These are phyloP conservation scores for Ceratina calcarata DNA, from an alignment of 1,140 invertebrate species.

Conservation along the genomic window DNA sequence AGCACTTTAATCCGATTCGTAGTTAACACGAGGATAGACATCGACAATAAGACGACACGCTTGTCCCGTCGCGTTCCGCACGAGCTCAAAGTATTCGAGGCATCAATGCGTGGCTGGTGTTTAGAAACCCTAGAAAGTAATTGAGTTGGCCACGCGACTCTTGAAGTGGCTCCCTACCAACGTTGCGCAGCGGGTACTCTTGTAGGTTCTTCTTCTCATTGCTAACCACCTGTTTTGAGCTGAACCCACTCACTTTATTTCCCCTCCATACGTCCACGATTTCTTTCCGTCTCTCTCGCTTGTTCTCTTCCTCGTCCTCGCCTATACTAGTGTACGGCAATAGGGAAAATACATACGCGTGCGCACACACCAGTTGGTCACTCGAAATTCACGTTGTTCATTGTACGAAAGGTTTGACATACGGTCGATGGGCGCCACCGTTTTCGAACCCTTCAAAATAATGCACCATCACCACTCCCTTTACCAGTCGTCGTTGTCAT, in stretches of 20 bases:
- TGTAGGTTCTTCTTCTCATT: slow-evolving; percentile 63
- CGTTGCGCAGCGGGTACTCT: slow-evolving; percentile 59
- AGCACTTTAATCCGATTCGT: neutral
- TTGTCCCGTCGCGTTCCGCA: slow-evolving; percentile 38
- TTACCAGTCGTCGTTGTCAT: slow-evolving; percentile 62
- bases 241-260: slow-evolving; percentile 48
- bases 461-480: slow-evolving; percentile 40
- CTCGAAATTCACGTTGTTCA: slow-evolving; percentile 55
- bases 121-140: slow-evolving; percentile 75
- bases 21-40: neutral
- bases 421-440: slow-evolving; percentile 70
- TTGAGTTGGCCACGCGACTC: slow-evolving; percentile 79
- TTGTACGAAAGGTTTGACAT: slow-evolving; percentile 67
- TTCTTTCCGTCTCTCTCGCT: slow-evolving; percentile 5
- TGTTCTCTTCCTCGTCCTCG: neutral
- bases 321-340: neutral
- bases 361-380: slow-evolving; percentile 11
- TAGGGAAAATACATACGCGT: slow-evolving; percentile 47
- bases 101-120: slow-evolving; percentile 60
- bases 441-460: slow-evolving; percentile 43
- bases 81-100: slow-evolving; percentile 40
- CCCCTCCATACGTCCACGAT: neutral
- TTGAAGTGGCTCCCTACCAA: slow-evolving; percentile 72
- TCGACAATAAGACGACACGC: slow-evolving; percentile 56
- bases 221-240: slow-evolving; percentile 78